Conservation (phyloP, 2,797 vertebrate species). For the Caiman crocodilus region DNA sequence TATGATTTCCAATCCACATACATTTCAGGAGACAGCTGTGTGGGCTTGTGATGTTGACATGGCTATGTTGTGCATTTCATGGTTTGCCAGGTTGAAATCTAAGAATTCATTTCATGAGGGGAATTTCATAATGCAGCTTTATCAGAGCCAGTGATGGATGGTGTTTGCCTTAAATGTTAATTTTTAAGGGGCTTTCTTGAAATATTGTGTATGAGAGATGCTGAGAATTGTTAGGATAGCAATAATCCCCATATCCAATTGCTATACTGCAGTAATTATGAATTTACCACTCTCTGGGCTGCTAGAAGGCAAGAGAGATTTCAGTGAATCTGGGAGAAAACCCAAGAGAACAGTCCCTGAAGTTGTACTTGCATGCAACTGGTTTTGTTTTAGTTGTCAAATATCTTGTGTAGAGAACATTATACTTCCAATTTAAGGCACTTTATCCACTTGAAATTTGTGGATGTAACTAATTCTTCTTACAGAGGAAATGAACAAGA, state of each 20-base stretch:
- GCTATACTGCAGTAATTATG: background rate
- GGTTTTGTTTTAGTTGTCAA: background rate
- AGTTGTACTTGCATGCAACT: background rate
- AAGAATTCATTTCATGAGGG: background rate
- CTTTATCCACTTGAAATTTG: rapidly evolving
- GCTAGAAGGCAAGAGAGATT: background rate
- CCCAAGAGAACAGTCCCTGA: background rate
- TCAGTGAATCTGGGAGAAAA: background rate
- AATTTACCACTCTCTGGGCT: background rate
- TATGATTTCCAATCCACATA: constrained; percentile 45
- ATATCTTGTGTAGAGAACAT: rapidly evolving
- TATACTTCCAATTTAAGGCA: background rate
- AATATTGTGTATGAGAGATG: rapidly evolving
- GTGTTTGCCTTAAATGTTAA: background rate
- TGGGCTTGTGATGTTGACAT: background rate
- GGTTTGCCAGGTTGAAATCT: background rate
- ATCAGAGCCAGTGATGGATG: background rate
- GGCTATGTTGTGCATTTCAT: constrained; percentile 15
- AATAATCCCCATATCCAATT: background rate
- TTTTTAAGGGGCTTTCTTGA: constrained; percentile 27
- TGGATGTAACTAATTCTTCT: rapidly evolving
- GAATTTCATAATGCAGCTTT: background rate
- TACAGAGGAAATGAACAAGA: rapidly evolving
- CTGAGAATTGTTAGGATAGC: background rate
- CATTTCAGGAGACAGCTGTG: background rate